Evolutionary conservation across 2,797 vertebrate genomes (phyloP).

Genomic region (Lateolabrax maculatus): DNA sequence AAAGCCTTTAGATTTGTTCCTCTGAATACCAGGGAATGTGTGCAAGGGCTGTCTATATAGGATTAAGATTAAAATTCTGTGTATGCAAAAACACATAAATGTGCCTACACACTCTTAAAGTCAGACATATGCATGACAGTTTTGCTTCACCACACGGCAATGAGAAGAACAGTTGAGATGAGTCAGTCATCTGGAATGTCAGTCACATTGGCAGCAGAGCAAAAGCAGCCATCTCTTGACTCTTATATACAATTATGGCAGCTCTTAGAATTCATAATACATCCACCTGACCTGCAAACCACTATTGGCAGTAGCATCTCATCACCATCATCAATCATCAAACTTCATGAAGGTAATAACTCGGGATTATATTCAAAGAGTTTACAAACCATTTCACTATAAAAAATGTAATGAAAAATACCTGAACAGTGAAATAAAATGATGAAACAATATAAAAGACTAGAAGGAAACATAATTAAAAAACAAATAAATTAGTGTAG

Average conservation of each 20-base stretch:
- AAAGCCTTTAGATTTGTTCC: constrained; percentile 13
- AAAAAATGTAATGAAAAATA: neutral
- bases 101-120: neutral
- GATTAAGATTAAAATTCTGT: neutral
- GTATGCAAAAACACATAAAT: neutral
- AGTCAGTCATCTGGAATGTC: neutral
- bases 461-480: neutral
- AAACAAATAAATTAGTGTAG: neutral
- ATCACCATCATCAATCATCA: constrained; percentile 9
- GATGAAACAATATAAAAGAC: neutral
- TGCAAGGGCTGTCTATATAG: neutral
- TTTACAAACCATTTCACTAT: neutral
- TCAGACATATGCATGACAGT: neutral
- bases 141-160: neutral
- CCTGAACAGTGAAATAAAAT: neutral
- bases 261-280: constrained; percentile 26
- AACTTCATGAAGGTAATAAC: neutral
- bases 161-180: neutral
- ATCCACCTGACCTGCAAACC: constrained; percentile 28
- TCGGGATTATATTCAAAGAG: neutral
- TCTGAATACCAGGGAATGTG: neutral
- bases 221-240: neutral
- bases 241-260: constrained; percentile 1
- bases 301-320: constrained; percentile 1
- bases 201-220: neutral